A percentile compares a stretch with the other conserved stretches of the same genome.
Conservation (phyloP, 2,797 vertebrate species). For the Micromesistius poutassou region DNA sequence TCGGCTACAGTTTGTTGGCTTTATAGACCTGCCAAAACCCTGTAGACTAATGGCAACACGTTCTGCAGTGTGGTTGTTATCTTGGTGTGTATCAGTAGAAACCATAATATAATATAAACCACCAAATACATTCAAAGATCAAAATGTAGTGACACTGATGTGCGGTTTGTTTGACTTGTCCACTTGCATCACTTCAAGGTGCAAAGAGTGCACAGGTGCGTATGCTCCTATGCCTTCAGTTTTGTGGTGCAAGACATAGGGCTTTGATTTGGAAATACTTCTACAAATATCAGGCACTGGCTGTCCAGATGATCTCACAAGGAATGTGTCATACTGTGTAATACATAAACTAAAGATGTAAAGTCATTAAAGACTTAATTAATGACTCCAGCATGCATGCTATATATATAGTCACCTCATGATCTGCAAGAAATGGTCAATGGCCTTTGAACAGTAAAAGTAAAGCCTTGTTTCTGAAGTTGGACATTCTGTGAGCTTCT, state of each 20-base stretch:
- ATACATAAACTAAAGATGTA: not conserved
- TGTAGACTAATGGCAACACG: constrained; percentile 12
- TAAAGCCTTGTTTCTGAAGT: constrained; percentile 12
- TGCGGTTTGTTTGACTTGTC: constrained; percentile 19
- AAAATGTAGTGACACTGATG: not conserved
- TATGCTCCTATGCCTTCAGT: constrained; percentile 36
- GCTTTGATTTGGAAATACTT: constrained; percentile 58
- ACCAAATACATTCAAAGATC: not conserved
- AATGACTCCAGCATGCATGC: not conserved
- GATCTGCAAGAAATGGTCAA: not conserved
- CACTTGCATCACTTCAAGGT: constrained; percentile 38
- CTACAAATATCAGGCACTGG: constrained; percentile 6
- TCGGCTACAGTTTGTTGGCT: constrained; percentile 52
- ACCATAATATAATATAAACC: not conserved
- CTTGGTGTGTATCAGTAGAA: not conserved
- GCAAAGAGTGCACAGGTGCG: constrained; percentile 55
- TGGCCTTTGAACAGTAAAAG: not conserved
- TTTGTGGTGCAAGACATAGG: constrained; percentile 66
- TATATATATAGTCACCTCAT: not conserved
- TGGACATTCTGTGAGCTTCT: constrained; percentile 10
- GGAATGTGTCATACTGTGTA: constrained; percentile 53
- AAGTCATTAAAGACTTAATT: not conserved
- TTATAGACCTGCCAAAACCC: constrained; percentile 27
- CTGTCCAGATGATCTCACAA: constrained; percentile 68
- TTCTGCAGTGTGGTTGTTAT: constrained; percentile 10